Percentiles rank a stretch among this genome's conserved stretches.
Evolutionary conservation across 2,797 vertebrate genomes (phyloP).

Genomic region (Nothura maculosa): DNA sequence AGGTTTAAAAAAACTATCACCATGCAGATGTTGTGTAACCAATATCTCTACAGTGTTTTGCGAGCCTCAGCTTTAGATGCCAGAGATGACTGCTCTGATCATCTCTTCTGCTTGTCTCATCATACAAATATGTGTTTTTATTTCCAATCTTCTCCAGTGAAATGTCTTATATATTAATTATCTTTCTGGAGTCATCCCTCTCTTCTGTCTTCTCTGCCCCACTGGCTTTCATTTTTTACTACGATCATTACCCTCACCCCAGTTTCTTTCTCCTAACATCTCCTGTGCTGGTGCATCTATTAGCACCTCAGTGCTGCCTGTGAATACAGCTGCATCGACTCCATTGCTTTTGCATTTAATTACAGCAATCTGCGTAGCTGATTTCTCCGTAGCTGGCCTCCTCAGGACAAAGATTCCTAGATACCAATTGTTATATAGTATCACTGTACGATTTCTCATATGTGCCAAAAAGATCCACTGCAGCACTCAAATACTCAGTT

Average conservation of each 20-base stretch:
- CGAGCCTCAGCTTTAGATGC: background rate
- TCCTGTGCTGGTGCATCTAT: slow-evolving; percentile 38
- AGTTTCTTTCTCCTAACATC: slow-evolving; percentile 34
- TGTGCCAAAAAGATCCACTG: slow-evolving; percentile 5
- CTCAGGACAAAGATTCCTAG: slow-evolving; percentile 28
- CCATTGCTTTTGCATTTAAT: slow-evolving; percentile 47
- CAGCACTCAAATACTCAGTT: slow-evolving; percentile 28
- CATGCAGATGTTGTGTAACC: background rate
- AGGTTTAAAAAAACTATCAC: background rate
- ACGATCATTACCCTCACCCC: background rate
- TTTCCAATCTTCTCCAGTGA: background rate
- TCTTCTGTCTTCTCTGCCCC: background rate
- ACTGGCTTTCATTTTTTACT: background rate
- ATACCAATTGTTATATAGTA: background rate
- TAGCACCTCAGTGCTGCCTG: slow-evolving; percentile 38
- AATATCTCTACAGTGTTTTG: background rate
- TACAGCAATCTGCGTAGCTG: background rate
- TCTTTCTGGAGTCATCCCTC: background rate
- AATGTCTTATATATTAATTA: background rate
- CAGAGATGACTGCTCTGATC: background rate
- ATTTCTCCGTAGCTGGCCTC: slow-evolving; percentile 21
- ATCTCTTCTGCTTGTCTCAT: background rate
- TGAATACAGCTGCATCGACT: slow-evolving; percentile 49
- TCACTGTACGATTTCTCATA: background rate
- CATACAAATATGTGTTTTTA: background rate